These are phyloP conservation scores for Melieria picta DNA, from an alignment of 2,888 invertebrate species.

Conservation along the genomic window DNA sequence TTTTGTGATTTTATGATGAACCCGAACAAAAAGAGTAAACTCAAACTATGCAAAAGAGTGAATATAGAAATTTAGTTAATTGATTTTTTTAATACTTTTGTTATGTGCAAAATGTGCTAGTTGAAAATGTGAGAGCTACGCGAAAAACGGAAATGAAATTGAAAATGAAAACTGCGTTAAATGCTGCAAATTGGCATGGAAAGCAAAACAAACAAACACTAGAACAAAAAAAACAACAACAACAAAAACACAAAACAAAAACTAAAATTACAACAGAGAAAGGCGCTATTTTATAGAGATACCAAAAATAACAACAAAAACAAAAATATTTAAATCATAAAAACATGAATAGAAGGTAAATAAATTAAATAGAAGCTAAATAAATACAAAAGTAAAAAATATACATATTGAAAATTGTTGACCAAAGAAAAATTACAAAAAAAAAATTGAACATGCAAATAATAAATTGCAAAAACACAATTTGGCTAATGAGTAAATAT, in stretches of 20 bases:
- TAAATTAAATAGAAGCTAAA: neutral
- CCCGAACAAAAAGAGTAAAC: too few species aligned
- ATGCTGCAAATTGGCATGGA: conserved; percentile 9
- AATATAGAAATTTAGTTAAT: conserved; percentile 14
- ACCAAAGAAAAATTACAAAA: conserved; percentile 4
- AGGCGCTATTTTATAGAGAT: too few species aligned
- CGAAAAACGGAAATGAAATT: neutral
- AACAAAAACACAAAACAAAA: neutral
- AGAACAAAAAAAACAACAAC: conserved; percentile 18
- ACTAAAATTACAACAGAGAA: neutral
- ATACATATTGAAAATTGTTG: conserved; percentile 30
- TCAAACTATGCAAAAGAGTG: conserved; percentile 17
- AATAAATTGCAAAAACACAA: conserved; percentile 3
- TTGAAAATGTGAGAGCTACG: neutral
- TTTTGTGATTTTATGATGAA: too few species aligned
- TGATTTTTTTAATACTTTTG: conserved; percentile 17
- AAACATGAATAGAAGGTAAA: conserved; percentile 15
- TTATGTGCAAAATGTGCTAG: neutral
- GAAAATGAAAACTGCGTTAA: conserved; percentile 27
- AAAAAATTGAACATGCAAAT: conserved; percentile 12
- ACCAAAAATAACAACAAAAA: neutral
- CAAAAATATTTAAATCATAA: conserved; percentile 42
- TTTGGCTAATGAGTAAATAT: neutral
- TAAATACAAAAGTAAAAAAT: conserved; percentile 34
- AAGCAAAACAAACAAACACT: conserved; percentile 42